Base-by-base conservation (phyloP, 1,140 invertebrate genomes). In the Latrodectus geometricus region DNA sequence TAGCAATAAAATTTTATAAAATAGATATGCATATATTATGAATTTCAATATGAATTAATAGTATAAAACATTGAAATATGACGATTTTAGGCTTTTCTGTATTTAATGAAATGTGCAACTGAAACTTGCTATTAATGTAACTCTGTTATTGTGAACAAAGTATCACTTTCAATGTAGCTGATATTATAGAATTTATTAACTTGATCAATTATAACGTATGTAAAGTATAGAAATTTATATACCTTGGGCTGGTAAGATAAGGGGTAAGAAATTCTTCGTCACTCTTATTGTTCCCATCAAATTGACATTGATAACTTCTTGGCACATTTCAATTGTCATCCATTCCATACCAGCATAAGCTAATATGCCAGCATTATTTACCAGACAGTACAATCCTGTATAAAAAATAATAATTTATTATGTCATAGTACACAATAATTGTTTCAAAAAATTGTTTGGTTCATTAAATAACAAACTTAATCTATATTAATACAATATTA, bases 361-460 rank as follows among this genome's bases (percentile, higher is more conserved):
- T 94, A 96, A 96, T 1, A 97, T 93, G 0, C 96, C 97, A 4
- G 96, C 96, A 91, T 98, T 98, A 89, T 97, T 97, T 0, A 98
- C 92, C 9, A 97, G 87, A 0, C 94, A 94, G 89, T 92, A 94
- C 65, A 95, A 91, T 89, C 90, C 94, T 94, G 14, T 23, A 21
- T 20, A 79, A 14, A 35, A 17, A 21, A 35, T 3, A 35, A 3
- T 35, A n/a, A 35, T 35, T 35, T 35, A 35, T 35, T 35, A 35
- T 35, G 5, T 35, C n/a, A n/a, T n/a, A n/a, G n/a, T n/a, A n/a
- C 35, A 35, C 35, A 35, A 3, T 35, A 35, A 35, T 35, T 35
- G 1, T 35, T 35, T 35, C 35, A 35, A 35, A 35, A 1, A 35
- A 35, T 35, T 35, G 1, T 5, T 35, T 35, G 5, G 35, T 5